Conservation (phyloP, 2,888 invertebrate genomes). For the Polia nebulosa region DNA sequence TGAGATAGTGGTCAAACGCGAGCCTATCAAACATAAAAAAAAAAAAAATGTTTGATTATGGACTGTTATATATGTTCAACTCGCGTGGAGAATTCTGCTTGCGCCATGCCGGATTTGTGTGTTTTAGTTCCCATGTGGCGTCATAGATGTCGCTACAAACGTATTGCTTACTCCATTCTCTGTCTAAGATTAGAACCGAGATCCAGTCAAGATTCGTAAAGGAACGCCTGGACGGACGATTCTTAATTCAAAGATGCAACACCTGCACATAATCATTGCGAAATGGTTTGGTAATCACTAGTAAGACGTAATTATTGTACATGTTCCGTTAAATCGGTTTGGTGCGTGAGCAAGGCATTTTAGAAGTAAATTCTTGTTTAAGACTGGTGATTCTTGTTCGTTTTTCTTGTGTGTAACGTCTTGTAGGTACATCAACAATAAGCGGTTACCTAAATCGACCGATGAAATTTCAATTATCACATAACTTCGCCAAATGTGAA, state of each 20-base stretch:
- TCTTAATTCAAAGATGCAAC: conserved; percentile 63
- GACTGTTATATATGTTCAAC: too few relatives aligned
- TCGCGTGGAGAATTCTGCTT: too few relatives aligned
- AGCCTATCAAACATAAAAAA: too few relatives aligned
- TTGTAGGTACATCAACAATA: conserved; percentile 24
- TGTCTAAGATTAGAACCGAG: conserved; percentile 46
- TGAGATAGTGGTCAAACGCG: too few relatives aligned
- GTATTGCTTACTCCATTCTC: neutral
- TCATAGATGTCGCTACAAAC: too few relatives aligned
- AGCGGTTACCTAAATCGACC: conserved; percentile 56
- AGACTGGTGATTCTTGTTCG: conserved; percentile 33
- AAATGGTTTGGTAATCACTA: conserved; percentile 50
- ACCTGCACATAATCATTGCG: conserved; percentile 70
- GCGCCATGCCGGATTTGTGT: too few relatives aligned
- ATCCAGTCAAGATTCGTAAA: conserved; percentile 64
- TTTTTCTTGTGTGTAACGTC: neutral
- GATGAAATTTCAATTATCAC: conserved; percentile 59
- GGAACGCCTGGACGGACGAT: conserved; percentile 68
- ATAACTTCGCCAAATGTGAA: conserved; percentile 52
- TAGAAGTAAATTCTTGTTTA: conserved; percentile 32
- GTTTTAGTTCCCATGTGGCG: too few relatives aligned
- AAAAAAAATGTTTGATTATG: too few relatives aligned
- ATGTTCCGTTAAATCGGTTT: conserved; percentile 31
- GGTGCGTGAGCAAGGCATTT: conserved; percentile 32
- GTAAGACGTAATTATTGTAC: conserved; percentile 30